Evolutionary conservation across 1,140 invertebrate genomes (phyloP).

Genomic region (Scaptomyza montana): DNA sequence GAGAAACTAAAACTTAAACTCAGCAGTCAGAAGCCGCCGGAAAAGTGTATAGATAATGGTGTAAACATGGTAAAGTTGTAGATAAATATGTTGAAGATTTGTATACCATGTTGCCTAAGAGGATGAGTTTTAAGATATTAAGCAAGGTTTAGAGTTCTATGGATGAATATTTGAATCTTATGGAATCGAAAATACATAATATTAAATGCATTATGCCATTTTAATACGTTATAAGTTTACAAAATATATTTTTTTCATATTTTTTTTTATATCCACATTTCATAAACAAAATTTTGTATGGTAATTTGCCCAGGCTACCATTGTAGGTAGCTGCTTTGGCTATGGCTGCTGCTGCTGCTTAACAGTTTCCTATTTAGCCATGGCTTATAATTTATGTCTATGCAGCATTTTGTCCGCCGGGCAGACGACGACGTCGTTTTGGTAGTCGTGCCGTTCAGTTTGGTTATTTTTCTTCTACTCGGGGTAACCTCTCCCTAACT

Average conservation of each 20-base stretch:
- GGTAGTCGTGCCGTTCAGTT: constrained; percentile 70
- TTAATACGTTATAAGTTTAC: no score
- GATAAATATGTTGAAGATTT: not conserved
- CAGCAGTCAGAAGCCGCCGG: constrained; percentile 43
- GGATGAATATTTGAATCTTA: no score
- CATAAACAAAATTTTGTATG: not conserved
- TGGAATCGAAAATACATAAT: no score
- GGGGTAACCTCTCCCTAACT: not conserved
- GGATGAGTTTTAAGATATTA: no score
- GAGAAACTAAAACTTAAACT: constrained; percentile 35
- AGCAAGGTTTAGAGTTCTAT: no score
- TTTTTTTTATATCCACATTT: not conserved
- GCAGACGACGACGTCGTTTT: constrained; percentile 50
- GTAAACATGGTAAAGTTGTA: not conserved
- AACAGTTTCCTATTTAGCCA: constrained; percentile 57
- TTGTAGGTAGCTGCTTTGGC: constrained; percentile 39
- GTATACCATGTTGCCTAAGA: no score
- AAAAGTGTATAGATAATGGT: constrained; percentile 30
- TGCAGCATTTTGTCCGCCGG: constrained; percentile 69
- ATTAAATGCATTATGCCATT: no score
- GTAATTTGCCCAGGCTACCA: constrained; percentile 36
- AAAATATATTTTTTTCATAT: no score
- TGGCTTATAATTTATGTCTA: constrained; percentile 78
- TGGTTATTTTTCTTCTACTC: constrained; percentile 13
- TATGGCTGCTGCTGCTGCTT: constrained; percentile 29